These are phyloP conservation scores for Drosophila navojoa DNA, from an alignment of 1,140 invertebrate species.

Conservation along the genomic window DNA sequence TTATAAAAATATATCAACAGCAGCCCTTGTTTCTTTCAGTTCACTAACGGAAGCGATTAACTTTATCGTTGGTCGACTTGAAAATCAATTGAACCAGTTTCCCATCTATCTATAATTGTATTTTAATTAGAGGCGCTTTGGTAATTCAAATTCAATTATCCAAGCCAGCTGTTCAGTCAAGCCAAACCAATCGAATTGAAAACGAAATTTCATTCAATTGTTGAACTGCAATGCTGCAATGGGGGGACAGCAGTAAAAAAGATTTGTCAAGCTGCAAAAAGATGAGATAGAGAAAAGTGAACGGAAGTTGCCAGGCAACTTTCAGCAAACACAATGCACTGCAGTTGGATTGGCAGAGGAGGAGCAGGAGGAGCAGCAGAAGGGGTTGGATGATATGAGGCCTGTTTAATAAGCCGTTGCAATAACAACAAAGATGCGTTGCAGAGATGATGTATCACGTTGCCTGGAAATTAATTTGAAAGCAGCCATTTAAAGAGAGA, in stretches of 20 bases:
- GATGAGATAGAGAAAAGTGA: slow-evolving; percentile 37
- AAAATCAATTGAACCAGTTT: not conserved
- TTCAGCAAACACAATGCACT: slow-evolving; percentile 25
- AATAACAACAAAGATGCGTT: slow-evolving; percentile 31
- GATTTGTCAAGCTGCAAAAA: slow-evolving; percentile 30
- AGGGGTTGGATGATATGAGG: not conserved
- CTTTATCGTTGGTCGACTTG: not conserved
- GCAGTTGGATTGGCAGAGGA: not conserved
- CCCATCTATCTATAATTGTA: slow-evolving; percentile 14
- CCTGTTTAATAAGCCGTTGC: slow-evolving; percentile 36
- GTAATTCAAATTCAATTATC: slow-evolving; percentile 30
- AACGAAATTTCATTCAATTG: slow-evolving; percentile 9
- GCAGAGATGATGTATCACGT: slow-evolving; percentile 42
- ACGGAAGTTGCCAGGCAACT: slow-evolving; percentile 43
- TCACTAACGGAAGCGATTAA: too few relatives aligned
- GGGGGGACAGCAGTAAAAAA: slow-evolving; percentile 23
- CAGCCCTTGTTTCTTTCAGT: too few relatives aligned
- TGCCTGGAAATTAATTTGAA: slow-evolving; percentile 76
- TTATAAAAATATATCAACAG: too few relatives aligned
- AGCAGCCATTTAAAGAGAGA: slow-evolving; percentile 43
- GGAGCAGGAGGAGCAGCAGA: not conserved
- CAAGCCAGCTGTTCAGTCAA: slow-evolving; percentile 1
- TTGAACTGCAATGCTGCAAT: not conserved
- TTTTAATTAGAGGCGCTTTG: slow-evolving; percentile 19
- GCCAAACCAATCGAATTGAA: slow-evolving; percentile 8